Evolutionary conservation across 1,140 invertebrate genomes (phyloP).

Genomic region (Nylanderia fulva): DNA sequence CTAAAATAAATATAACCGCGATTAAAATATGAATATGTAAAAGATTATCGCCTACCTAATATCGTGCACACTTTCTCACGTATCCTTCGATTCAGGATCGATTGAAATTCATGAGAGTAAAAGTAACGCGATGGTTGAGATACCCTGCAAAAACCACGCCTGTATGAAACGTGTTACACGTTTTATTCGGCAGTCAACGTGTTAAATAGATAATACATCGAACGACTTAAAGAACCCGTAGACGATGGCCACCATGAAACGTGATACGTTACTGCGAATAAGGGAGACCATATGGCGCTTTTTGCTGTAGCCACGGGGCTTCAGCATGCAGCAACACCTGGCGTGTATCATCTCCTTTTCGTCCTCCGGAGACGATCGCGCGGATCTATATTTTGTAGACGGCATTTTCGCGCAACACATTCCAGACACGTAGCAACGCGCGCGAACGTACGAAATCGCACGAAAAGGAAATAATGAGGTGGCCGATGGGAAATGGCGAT

Average conservation of each 20-base stretch:
- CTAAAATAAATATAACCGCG: too few relatives aligned
- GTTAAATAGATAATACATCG: background rate
- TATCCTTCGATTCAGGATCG: background rate
- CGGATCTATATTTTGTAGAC: background rate
- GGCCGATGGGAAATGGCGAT: slow-evolving; percentile 47
- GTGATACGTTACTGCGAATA: slow-evolving; percentile 33
- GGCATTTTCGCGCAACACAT: background rate
- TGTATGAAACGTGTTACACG: background rate
- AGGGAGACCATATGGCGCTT: slow-evolving; percentile 43
- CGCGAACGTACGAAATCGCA: slow-evolving; percentile 36
- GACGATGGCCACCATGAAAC: slow-evolving; percentile 36
- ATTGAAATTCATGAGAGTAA: background rate
- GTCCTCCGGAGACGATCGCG: slow-evolving; percentile 24
- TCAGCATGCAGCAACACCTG: slow-evolving; percentile 47
- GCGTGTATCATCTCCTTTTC: slow-evolving; percentile 43
- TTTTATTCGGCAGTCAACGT: slow-evolving; percentile 4
- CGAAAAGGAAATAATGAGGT: slow-evolving; percentile 52
- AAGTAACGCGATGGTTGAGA: background rate
- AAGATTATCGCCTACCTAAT: too few relatives aligned
- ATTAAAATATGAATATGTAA: too few relatives aligned
- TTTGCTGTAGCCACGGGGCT: slow-evolving; percentile 25
- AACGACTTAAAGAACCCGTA: slow-evolving; percentile 13
- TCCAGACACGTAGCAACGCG: slow-evolving; percentile 27
- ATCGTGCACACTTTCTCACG: too few relatives aligned
- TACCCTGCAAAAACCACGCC: background rate